Conservation (phyloP, 2,888 invertebrate species). For the Cosmia pyralina region DNA sequence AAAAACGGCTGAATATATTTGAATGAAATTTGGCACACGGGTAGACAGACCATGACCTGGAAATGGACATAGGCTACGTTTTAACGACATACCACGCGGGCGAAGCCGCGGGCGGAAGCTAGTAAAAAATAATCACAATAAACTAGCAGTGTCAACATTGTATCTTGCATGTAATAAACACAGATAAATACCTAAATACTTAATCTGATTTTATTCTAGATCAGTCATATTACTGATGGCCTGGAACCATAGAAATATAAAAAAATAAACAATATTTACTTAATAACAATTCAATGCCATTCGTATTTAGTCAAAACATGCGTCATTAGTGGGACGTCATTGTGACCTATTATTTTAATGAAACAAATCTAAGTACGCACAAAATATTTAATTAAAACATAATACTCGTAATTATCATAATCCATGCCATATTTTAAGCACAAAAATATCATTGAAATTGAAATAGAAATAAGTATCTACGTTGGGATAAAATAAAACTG, state of each 20-base stretch:
- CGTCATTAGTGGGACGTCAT: constrained; percentile 54
- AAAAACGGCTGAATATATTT: too few relatives aligned
- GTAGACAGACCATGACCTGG: too few relatives aligned
- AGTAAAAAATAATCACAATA: constrained; percentile 8
- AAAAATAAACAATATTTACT: constrained; percentile 56
- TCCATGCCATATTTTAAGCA: constrained; percentile 27
- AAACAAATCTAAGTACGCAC: constrained; percentile 41
- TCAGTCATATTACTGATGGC: constrained; percentile 16
- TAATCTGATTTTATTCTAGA: constrained; percentile 14
- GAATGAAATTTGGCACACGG: too few relatives aligned
- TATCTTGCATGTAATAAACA: constrained; percentile 7
- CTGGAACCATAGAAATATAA: constrained; percentile 12
- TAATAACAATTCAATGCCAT: constrained; percentile 49
- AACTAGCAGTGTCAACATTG: constrained; percentile 4
- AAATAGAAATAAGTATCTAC: constrained; percentile 36
- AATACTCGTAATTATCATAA: constrained; percentile 22
- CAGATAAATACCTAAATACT: constrained; percentile 9
- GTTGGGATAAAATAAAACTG: constrained; percentile 30
- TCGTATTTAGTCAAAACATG: constrained; percentile 48
- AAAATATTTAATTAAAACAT: constrained; percentile 28
- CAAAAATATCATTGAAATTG: constrained; percentile 23
- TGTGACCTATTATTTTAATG: constrained; percentile 46
- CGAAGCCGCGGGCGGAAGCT: too few relatives aligned
- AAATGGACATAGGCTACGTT: too few relatives aligned
- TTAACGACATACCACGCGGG: too few relatives aligned